Conservation (phyloP, 2,888 invertebrate genomes). For the Clistopyga incitator region DNA sequence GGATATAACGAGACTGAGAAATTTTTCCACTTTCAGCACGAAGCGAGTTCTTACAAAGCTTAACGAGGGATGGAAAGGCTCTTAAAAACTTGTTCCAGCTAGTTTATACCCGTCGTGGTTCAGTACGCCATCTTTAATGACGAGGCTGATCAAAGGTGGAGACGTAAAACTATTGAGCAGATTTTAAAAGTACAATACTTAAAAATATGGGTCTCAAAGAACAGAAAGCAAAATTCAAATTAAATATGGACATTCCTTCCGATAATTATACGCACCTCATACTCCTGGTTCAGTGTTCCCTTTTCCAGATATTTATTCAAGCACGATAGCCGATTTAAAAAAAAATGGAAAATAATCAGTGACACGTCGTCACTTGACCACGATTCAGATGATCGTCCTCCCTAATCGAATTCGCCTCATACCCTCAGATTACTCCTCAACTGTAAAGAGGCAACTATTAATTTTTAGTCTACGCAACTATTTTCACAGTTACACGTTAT, state of each 20-base stretch:
- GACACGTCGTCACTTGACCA: no score
- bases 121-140: background rate
- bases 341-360: no score
- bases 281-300: no score
- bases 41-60: constrained; percentile 1
- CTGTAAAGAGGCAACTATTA: no score
- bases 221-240: background rate
- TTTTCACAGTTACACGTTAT: no score
- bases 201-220: background rate
- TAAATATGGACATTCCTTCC: background rate
- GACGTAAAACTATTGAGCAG: background rate
- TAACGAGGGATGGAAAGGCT: background rate
- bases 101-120: background rate
- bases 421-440: no score
- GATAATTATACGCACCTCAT: background rate
- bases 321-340: no score
- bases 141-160: constrained; percentile 5
- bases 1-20: constrained; percentile 4
- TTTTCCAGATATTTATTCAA: no score
- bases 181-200: background rate
- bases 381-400: no score
- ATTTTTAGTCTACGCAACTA: no score
- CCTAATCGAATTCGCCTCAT: no score
- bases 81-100: background rate
- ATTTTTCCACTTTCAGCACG: background rate